Conservation (phyloP, 2,888 invertebrate genomes). For the Charanyca ferruginea region DNA sequence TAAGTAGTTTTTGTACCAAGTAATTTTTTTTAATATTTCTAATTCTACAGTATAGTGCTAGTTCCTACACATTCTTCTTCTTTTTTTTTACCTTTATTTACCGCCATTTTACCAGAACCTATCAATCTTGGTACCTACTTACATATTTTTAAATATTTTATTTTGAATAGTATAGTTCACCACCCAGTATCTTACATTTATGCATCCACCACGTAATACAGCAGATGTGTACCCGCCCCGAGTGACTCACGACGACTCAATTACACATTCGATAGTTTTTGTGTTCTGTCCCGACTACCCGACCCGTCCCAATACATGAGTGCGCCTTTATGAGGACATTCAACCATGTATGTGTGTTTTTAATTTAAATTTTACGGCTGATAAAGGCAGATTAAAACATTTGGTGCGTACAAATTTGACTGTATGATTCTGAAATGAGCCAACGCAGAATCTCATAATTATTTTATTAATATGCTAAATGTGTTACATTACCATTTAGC, state of each 20-base stretch:
- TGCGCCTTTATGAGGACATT: conserved; percentile 70
- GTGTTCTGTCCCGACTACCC: conserved; percentile 72
- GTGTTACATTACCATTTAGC: too few relatives aligned
- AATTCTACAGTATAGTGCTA: too few relatives aligned
- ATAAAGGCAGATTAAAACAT: conserved; percentile 50
- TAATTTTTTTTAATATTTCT: not conserved
- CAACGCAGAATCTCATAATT: too few relatives aligned
- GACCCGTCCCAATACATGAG: conserved; percentile 57
- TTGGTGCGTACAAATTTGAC: conserved; percentile 51
- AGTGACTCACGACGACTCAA: conserved; percentile 90
- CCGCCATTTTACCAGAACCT: not conserved
- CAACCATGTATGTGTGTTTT: conserved; percentile 63
- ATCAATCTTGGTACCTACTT: not conserved
- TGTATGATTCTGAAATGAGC: not conserved
- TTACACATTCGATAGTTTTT: conserved; percentile 90
- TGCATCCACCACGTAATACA: conserved; percentile 70
- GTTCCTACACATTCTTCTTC: too few relatives aligned
- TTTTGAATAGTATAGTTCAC: conserved; percentile 11
- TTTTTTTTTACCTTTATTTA: not conserved
- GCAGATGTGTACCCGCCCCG: conserved; percentile 84
- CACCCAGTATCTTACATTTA: conserved; percentile 71
- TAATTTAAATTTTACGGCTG: conserved; percentile 59
- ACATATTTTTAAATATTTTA: not conserved
- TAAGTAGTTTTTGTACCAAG: too few relatives aligned
- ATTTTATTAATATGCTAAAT: too few relatives aligned